Conservation (phyloP, 1,140 invertebrate genomes). For the Pemphigus obesinymphae region DNA sequence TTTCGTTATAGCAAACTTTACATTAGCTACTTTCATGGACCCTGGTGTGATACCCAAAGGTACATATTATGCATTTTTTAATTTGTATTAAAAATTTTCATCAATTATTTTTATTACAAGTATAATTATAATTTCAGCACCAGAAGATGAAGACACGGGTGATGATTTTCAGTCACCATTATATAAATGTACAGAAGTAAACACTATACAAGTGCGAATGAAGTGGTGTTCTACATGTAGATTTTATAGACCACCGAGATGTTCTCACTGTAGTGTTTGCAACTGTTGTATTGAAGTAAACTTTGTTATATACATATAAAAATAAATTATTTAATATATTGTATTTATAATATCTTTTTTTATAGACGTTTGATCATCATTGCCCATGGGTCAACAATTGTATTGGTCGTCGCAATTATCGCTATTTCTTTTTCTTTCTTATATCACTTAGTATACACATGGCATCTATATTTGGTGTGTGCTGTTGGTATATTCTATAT, state of each 20-base stretch:
- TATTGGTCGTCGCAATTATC: constrained; percentile 96
- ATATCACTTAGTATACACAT: constrained; percentile 94
- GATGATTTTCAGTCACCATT: constrained; percentile 96
- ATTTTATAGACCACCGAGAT: constrained; percentile 96
- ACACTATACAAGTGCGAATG: constrained; percentile 97
- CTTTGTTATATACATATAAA: too few species aligned
- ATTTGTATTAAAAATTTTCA: not conserved
- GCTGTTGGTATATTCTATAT: constrained; percentile 84
- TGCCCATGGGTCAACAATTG: constrained; percentile 99
- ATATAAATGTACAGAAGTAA: constrained; percentile 97
- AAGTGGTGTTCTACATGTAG: constrained; percentile 99
- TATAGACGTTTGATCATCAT: constrained; percentile 99
- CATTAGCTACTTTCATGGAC: constrained; percentile 98
- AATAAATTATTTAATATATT: not conserved
- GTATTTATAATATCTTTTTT: constrained; percentile 48
- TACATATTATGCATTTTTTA: constrained; percentile 50
- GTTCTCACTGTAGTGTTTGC: constrained; percentile 98
- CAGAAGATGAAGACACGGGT: constrained; percentile 91
- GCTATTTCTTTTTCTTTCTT: constrained; percentile 98
- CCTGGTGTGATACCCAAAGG: constrained; percentile 98
- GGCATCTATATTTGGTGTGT: constrained; percentile 91
- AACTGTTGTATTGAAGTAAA: constrained; percentile 96
- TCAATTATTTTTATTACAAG: not conserved
- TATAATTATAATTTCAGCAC: constrained; percentile 60
- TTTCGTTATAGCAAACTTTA: constrained; percentile 97